Percentiles rank a stretch among this genome's conserved stretches.
phyloP scores from a whole-genome alignment of 35 echinoderm and acorn worm species.

The Acanthaster planci region DNA sequence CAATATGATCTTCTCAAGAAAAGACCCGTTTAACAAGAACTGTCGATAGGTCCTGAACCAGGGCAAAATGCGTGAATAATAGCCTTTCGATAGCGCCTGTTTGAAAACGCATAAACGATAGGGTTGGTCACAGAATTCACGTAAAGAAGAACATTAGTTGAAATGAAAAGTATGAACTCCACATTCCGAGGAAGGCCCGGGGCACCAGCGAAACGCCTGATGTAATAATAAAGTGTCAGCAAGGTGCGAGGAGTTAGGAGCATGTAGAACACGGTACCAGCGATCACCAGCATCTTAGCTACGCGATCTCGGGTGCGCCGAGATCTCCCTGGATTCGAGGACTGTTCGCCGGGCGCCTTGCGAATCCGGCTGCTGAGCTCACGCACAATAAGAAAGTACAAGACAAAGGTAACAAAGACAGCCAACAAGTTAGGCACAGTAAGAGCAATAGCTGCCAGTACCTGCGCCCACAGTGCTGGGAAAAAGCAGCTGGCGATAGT shows the following conservation, averaged over 20 bases:
- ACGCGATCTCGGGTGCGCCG: neutral
- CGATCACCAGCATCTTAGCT: neutral
- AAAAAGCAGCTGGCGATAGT: no score
- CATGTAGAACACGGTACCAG: neutral
- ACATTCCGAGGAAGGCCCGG: neutral
- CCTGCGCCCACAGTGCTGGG: neutral
- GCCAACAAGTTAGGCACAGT: neutral
- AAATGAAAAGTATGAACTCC: neutral
- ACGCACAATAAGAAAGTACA: neutral
- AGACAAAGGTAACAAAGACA: neutral
- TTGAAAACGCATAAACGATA: neutral
- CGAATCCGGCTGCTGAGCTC: neutral
- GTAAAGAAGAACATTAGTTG: neutral
- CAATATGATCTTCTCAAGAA: no score
- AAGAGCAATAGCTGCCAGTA: neutral
- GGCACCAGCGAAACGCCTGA: neutral
- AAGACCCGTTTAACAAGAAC: no score
- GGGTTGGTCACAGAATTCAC: neutral
- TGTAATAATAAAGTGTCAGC: neutral
- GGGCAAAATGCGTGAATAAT: neutral
- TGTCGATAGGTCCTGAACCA: no score
- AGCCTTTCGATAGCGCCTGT: neutral
- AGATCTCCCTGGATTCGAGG: neutral
- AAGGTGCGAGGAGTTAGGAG: constrained; percentile 1
- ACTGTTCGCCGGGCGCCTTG: neutral